Evolutionary conservation across 2,888 invertebrate species (phyloP), one percentile per base, ranked within the genome.

Genomic region (Sinodicranocentrus sp.): DNA sequence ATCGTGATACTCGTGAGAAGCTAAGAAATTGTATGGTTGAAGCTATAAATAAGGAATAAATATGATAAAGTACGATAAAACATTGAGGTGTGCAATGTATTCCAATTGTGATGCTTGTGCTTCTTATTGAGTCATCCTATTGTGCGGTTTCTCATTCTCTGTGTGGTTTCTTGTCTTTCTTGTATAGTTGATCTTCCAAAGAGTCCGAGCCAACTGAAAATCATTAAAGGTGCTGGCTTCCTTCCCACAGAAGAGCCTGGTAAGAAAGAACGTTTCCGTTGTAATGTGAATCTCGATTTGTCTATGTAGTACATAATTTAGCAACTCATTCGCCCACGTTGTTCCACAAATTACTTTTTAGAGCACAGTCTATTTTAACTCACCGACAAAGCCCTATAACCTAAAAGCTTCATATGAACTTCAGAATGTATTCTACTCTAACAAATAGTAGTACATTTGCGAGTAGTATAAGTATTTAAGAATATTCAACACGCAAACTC

Each of bases 191-290:
- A 92, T 33, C 92, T 94, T 92, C 92, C 93, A 23, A 93, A 92
- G 48, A 93, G 93, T 25, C 93, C 94, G 0, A 92, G 93, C 0
- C 92, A 92, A 67, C 90, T 93, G 39, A 92, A 92, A 15, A 90
- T 84, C 54, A 72, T 75, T 39, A 86, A 87, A 67, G 88, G 87
- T 17, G 76, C 86, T 61, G 78, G 84, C n/a, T 88, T 85, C 63
- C 85, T 88, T 82, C 88, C 88, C 25, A 84, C 80, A 57, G 88
- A 88, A 82, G 88, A 88, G 28, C 57, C 82, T 52, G 87, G 88
- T 88, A 82, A 85, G 86, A 59, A n/a, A n/a, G n/a, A n/a, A n/a
- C n/a, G n/a, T n/a, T n/a, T n/a, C n/a, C n/a, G n/a, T n/a, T n/a
- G n/a, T n/a, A n/a, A n/a, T n/a, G n/a, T n/a, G n/a, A n/a, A n/a